Evolutionary conservation across 2,888 invertebrate species (phyloP).

Genomic region (Byasa hedistus): DNA sequence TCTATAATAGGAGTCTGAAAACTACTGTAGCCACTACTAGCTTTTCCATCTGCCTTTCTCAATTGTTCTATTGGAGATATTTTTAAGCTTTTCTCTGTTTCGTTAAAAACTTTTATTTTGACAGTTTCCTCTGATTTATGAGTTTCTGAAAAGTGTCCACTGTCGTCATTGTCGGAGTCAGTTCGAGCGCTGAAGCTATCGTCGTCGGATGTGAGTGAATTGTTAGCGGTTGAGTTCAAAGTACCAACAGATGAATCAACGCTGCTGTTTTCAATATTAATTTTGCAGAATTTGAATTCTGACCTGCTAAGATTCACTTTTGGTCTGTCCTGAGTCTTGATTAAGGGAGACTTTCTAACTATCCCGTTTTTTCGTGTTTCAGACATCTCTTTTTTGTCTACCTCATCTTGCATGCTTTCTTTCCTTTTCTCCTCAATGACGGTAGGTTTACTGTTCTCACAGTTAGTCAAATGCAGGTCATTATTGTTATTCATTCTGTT

Average conservation of each 20-base stretch:
- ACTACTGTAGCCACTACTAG: slow-evolving; percentile 69
- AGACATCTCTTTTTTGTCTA: slow-evolving; percentile 63
- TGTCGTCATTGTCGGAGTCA: slow-evolving; percentile 81
- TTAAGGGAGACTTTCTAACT: slow-evolving; percentile 82
- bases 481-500: slow-evolving; percentile 73
- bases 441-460: slow-evolving; percentile 63
- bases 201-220: slow-evolving; percentile 74
- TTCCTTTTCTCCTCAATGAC: slow-evolving; percentile 72
- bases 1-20: slow-evolving; percentile 74
- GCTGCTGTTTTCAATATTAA: slow-evolving; percentile 73
- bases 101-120: slow-evolving; percentile 74
- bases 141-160: slow-evolving; percentile 74
- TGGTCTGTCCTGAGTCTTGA: slow-evolving; percentile 83
- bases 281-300: slow-evolving; percentile 78
- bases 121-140: slow-evolving; percentile 75
- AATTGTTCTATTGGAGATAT: slow-evolving; percentile 67
- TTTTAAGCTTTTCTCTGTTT: slow-evolving; percentile 69
- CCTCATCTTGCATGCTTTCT: slow-evolving; percentile 72
- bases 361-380: slow-evolving; percentile 74
- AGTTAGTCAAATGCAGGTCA: slow-evolving; percentile 61
- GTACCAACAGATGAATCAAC: slow-evolving; percentile 79
- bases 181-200: slow-evolving; percentile 77
- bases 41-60: slow-evolving; percentile 71
- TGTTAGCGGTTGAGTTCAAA: slow-evolving; percentile 78
- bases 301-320: slow-evolving; percentile 80